phyloP scores from a whole-genome alignment of 2,888 invertebrate genomes.

The Caenorhabditis angaria region DNA sequence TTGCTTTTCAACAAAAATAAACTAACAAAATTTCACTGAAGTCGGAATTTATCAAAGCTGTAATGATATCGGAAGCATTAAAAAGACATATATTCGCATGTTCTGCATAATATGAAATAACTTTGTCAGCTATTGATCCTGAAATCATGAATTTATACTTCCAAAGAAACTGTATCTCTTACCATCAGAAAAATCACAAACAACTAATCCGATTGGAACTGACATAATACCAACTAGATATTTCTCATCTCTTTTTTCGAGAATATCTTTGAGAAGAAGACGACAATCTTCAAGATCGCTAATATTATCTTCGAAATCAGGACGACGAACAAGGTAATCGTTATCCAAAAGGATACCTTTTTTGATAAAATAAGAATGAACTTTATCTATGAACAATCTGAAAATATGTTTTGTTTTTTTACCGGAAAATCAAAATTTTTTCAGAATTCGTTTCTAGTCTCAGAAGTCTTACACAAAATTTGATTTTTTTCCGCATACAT shows the following conservation, averaged over 20 bases:
- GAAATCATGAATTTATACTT: neutral
- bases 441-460: no score
- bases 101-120: neutral
- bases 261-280: neutral
- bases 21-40: neutral
- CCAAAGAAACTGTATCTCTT: neutral
- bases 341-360: neutral
- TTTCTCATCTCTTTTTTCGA: neutral
- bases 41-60: neutral
- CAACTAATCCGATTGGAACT: neutral
- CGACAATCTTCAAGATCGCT: neutral
- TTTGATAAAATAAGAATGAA: neutral
- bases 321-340: neutral
- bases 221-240: neutral
- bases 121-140: neutral
- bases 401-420: neutral
- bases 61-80: neutral
- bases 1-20: neutral
- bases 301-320: neutral
- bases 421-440: neutral
- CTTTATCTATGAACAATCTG: neutral
- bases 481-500: no score
- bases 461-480: no score
- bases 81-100: neutral
- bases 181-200: neutral